Evolutionary conservation across 2,888 invertebrate species (phyloP), one percentile per base, ranked within the genome.

Genomic region (Antheraea assamensis): DNA sequence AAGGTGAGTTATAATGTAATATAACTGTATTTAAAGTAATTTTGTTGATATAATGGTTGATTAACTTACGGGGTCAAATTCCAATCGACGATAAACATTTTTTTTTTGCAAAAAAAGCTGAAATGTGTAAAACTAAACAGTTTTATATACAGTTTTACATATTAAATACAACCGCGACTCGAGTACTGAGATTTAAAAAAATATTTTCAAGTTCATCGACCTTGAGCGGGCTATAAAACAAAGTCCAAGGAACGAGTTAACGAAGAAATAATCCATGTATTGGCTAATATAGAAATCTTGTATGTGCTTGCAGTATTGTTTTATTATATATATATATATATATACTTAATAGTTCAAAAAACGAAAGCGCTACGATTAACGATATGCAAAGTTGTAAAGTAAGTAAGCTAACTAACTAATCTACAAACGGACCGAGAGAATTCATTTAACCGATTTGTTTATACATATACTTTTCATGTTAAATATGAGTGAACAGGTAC

Each of bases 1-100:
- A 95, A 89, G 94, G 95, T 92, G 81, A 78, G 83, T 79, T 71
- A 13, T 58, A 58, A 10, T 47, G 35, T 55, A 49, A 3, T 66
- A 49, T 58, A 42, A 31, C 7, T 35, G 3, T 31, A 71, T n/a
- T 30, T 58, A 30, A 17, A 71, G 3, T 71, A 27, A 52, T 42
- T 24, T 19, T 30, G 13, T 19, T 52, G 3, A 27, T 52, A 42
- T 52, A 19, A 52, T 52, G 17, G 19, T 13, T 27, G 30, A 47
- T 71, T 17, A 30, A 17, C 30, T 30, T 71, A 15, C 21, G 73
- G 70, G 73, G 42, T 58, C 70, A 70, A 73, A 70, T 70, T 73
- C 70, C 58, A n/a, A 47, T 35, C 52, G 15, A 35, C 21, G 35
- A 30, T 30, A n/a, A 66, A 52, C 55, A 27, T 68, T 35, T 55